Evolutionary conservation across 2,797 vertebrate species (phyloP), one percentile per base, ranked within the genome.

Genomic region (Echiichthys vipera): DNA sequence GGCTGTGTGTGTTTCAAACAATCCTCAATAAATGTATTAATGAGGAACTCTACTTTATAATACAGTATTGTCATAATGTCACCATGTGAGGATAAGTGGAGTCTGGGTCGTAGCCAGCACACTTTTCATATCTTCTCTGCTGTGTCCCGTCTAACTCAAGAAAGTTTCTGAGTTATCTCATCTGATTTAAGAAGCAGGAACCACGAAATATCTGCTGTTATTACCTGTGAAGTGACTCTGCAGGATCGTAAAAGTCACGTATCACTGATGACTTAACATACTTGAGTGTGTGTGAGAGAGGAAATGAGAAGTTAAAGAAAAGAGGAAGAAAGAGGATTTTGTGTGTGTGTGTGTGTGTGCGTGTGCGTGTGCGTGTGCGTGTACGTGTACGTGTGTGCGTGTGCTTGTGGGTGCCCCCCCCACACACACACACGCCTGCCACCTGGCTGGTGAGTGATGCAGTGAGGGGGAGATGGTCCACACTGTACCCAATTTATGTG

Each of bases 401-500:
- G 62, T 47, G 68, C 32, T 71, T 9, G 46, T 2, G 56, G 5
- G n/a, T n/a, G n/a, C n/a, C n/a, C n/a, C n/a, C n/a, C n/a, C n/a
- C n/a, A n/a, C n/a, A n/a, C n/a, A 51, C 43, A 70, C 65, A 64
- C 12, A 57, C 57, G 50, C 47, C 24, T 65, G 65, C 62, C 76
- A 66, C 55, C 65, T 67, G 72, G 71, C 8, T 84, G 77, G 34
- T 0, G 71, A 83, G 71, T 81, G 85, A 86, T 80, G 67, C 67
- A 50, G 51, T 20, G 36, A 36, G 59, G 64, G 40, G 17, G 30
- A n/a, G 13, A 51, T 46, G 55, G 18, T 58, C 69, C 72, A 50
- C 32, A 53, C 54, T 72, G 78, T 77, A 74, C 80, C 74, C 77
- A 91, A 90, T 92, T 88, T 84, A 27, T 49, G 61, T 84, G 77